phyloP scores from a whole-genome alignment of 2,888 invertebrate species.

The Trichogramma dendrolimi region DNA sequence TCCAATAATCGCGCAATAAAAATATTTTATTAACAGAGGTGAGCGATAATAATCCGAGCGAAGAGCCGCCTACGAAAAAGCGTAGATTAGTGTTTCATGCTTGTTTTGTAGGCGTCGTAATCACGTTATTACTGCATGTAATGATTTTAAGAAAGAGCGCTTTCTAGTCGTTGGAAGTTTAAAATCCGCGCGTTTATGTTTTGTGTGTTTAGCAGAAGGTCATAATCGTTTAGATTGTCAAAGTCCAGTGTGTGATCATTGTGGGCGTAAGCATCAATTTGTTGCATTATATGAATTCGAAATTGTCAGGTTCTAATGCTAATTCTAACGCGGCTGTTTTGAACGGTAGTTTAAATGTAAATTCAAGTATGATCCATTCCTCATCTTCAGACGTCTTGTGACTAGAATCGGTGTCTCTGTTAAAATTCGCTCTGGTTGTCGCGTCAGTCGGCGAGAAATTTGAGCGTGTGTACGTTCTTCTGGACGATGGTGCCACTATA shows the following conservation, averaged over 20 bases:
- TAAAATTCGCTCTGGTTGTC: background rate
- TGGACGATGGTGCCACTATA: background rate
- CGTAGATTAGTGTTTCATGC: background rate
- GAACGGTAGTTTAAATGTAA: too few species aligned
- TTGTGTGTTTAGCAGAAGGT: background rate
- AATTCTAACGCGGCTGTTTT: too few species aligned
- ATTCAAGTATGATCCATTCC: too few species aligned
- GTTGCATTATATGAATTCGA: background rate
- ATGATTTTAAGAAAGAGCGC: background rate
- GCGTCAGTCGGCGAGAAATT: background rate
- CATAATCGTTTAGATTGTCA: background rate
- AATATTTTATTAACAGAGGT: too few species aligned
- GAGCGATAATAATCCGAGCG: too few species aligned
- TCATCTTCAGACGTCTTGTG: background rate
- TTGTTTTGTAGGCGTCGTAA: background rate
- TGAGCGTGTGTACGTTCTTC: background rate
- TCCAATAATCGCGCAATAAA: too few species aligned
- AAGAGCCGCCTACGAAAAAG: too few species aligned
- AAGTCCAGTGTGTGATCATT: background rate
- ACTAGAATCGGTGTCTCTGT: background rate
- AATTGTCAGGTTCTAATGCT: too few species aligned
- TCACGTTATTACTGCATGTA: background rate
- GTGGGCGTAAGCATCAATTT: background rate
- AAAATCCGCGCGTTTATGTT: background rate
- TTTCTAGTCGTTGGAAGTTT: background rate